Evolutionary conservation across 2,113 vertebrate species (phyloP).

Genomic region (Lophotis ruficrista): DNA sequence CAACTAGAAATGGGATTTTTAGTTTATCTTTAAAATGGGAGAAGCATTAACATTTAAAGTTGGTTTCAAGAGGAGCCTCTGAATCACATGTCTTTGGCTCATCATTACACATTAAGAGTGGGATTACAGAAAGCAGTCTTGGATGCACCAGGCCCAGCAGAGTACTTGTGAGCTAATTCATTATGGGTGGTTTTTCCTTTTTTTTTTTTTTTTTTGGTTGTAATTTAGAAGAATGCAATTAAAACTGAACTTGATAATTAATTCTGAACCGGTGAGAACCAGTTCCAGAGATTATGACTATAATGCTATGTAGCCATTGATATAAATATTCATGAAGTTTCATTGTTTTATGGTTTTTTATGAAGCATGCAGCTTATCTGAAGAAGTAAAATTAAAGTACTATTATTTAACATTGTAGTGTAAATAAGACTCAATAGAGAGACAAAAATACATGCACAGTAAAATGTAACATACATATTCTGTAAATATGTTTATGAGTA

Average conservation of each 20-base stretch:
- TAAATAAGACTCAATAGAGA: slow-evolving; percentile 73
- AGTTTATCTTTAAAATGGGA: not conserved
- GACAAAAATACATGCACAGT: slow-evolving; percentile 44
- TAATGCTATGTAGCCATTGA: slow-evolving; percentile 78
- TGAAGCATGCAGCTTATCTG: slow-evolving; percentile 76
- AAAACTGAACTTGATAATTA: slow-evolving; percentile 85
- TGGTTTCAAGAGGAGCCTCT: slow-evolving; percentile 51
- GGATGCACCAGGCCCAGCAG: slow-evolving; percentile 66
- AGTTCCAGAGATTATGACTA: slow-evolving; percentile 83
- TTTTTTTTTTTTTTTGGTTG: not conserved
- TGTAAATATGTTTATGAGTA: not conserved
- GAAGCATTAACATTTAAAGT: slow-evolving; percentile 37
- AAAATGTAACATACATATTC: not conserved
- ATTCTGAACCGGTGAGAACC: slow-evolving; percentile 82
- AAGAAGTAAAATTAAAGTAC: slow-evolving; percentile 80
- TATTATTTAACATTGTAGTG: slow-evolving; percentile 75
- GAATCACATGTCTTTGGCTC: slow-evolving; percentile 57
- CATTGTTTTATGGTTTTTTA: slow-evolving; percentile 79
- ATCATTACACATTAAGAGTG: slow-evolving; percentile 67
- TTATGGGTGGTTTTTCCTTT: not conserved
- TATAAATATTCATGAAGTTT: slow-evolving; percentile 85
- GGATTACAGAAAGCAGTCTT: slow-evolving; percentile 60
- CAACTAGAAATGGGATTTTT: not conserved
- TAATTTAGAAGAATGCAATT: slow-evolving; percentile 84
- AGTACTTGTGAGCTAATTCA: slow-evolving; percentile 73